Conservation (phyloP, 2,888 invertebrate genomes). For the Tipula lateralis region DNA sequence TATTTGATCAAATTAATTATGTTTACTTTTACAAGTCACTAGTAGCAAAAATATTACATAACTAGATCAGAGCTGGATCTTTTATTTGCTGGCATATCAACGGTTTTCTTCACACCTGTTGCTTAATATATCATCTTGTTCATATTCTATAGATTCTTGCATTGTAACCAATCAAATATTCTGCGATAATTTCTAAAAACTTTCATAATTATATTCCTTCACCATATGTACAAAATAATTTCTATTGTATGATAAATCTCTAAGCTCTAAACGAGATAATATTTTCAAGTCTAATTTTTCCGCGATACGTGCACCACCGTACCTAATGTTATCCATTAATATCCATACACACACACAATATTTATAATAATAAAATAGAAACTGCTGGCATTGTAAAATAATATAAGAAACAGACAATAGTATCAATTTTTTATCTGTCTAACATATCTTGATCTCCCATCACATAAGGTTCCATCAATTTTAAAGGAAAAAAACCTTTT, state of each 20-base stretch:
- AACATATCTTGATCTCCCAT: conserved; percentile 1
- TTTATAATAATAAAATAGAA: not conserved
- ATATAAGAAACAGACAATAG: not conserved
- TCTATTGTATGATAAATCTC: too few relatives aligned
- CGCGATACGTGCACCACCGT: not conserved
- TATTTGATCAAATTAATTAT: too few relatives aligned
- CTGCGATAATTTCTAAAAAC: too few relatives aligned
- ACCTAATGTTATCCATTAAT: not conserved
- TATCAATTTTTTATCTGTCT: not conserved
- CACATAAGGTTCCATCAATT: not conserved
- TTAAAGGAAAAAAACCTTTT: not conserved
- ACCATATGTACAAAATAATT: not conserved
- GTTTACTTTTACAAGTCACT: too few relatives aligned
- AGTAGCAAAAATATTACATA: too few relatives aligned
- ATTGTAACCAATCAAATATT: too few relatives aligned
- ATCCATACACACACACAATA: not conserved
- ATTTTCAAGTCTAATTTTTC: not conserved
- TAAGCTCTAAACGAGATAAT: not conserved
- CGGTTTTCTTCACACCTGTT: too few relatives aligned
- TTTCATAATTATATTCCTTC: not conserved
- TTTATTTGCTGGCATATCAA: too few relatives aligned
- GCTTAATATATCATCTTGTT: too few relatives aligned
- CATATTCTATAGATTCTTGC: too few relatives aligned
- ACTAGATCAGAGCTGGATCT: too few relatives aligned
- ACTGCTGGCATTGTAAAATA: not conserved